Percentiles rank a stretch among this genome's conserved stretches.
These are phyloP conservation scores for Mystacornis crossleyi DNA, from an alignment of 2,113 vertebrate genomes.

Conservation along the genomic window DNA sequence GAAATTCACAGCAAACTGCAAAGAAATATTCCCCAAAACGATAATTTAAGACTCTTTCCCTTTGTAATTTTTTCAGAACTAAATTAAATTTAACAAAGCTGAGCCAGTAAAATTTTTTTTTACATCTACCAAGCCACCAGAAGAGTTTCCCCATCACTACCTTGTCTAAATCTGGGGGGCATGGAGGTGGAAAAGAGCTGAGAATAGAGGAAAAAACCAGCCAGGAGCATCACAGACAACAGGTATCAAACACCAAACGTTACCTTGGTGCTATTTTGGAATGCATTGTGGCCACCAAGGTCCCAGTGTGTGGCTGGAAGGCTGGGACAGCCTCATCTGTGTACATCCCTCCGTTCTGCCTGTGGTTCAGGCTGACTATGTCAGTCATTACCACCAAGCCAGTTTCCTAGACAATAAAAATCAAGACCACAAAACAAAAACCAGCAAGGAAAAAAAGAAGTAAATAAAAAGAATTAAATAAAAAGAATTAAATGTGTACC, in stretches of 20 bases:
- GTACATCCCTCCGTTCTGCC: constrained; percentile 90
- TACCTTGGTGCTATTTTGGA: constrained; percentile 80
- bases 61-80: neutral
- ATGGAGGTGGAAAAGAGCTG: neutral
- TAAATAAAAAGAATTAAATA: neutral
- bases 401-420: constrained; percentile 79
- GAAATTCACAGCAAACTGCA: neutral
- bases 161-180: neutral
- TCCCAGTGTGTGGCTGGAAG: constrained; percentile 90
- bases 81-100: neutral
- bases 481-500: neutral
- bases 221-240: rapidly evolving
- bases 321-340: constrained; percentile 89
- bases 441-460: neutral
- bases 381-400: constrained; percentile 93
- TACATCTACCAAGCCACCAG: neutral
- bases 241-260: rapidly evolving
- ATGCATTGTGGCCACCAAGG: constrained; percentile 78
- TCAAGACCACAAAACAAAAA: neutral
- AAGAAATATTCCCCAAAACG: neutral
- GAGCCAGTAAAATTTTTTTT: neutral
- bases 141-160: neutral
- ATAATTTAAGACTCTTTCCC: neutral
- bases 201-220: rapidly evolving
- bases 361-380: constrained; percentile 88